A percentile compares a stretch with the other conserved stretches of the same genome.
These are phyloP conservation scores for Lycaena phlaeas DNA, from an alignment of 2,888 invertebrate species.

Conservation along the genomic window DNA sequence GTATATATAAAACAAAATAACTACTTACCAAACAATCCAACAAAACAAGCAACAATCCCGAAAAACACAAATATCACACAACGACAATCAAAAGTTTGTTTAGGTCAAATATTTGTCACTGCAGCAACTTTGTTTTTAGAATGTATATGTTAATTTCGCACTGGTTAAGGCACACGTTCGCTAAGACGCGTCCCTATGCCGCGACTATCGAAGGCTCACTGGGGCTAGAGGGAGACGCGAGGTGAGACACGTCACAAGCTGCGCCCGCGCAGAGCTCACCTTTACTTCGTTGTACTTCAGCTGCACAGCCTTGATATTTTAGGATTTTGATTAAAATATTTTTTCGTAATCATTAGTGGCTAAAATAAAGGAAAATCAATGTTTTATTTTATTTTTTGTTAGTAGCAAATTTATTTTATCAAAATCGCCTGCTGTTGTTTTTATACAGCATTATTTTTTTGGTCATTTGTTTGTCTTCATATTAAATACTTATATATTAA, in stretches of 20 bases:
- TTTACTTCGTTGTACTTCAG: slow-evolving; percentile 44
- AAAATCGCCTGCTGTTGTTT: too few species aligned
- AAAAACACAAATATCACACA: slow-evolving; percentile 6
- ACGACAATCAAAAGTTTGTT: neutral
- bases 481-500: too few species aligned
- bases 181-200: slow-evolving; percentile 27
- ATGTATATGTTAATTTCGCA: neutral
- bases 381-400: too few species aligned
- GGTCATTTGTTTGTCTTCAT: too few species aligned
- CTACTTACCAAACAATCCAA: slow-evolving; percentile 5
- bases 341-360: too few species aligned
- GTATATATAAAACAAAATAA: too few species aligned
- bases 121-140: neutral
- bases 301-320: slow-evolving; percentile 38
- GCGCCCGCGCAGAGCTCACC: slow-evolving; percentile 64
- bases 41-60: slow-evolving; percentile 4
- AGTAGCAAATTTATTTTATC: too few species aligned
- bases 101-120: neutral
- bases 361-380: too few species aligned
- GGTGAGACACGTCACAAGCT: slow-evolving; percentile 56
- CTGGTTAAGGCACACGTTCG: neutral
- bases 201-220: slow-evolving; percentile 55
- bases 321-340: slow-evolving; percentile 3
- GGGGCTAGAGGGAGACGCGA: slow-evolving; percentile 52
- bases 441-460: too few species aligned